Base-by-base conservation (phyloP, 2,113 vertebrate genomes). In the Bostrychus sinensis region DNA sequence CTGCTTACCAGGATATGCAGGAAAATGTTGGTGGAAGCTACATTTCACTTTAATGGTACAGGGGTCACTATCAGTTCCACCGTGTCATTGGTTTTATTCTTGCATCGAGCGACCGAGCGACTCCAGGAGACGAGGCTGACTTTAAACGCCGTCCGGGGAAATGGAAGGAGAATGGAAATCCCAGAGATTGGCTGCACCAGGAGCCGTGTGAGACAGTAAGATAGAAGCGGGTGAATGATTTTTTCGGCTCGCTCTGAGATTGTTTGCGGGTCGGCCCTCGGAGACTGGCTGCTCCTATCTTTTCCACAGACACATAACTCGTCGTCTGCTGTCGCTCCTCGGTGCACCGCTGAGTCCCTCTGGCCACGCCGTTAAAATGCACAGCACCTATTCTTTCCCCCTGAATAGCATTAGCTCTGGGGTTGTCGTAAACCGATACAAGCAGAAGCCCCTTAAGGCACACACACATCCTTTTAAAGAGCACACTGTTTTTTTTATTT, bases 151-250 rank as follows among this genome's bases (percentile, higher is more conserved):
- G 64, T 57, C 60, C 38, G 34, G 39, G 64, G 56, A 70, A 70
- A 9, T 60, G 60, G 45, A 32, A 20, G 28, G 34, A 62, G 65
- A 67, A 62, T 25, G 55, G 58, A 65, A 71, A 36, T 73, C 68
- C 62, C 63, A 66, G 43, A 75, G 72, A 75, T 78, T 73, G 58
- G 63, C 67, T 8, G 61, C 43, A 65, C 57, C 72, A 70, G 61
- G 70, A 67, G 70, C 73, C 64, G 72, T 66, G 77, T 78, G 74
- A 81, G 66, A 76, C 76, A 62, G 75, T 70, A 63, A 76, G 79
- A 86, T 83, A 84, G 79, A 76, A 83, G 77, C 75, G 86, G 78
- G 77, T 81, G 80, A 85, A 78, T 82, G 69, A 83, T 80, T 85
- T 84, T 43, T n/a, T 79, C 75, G 81, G 59, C 62, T 84, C 46